Percentiles rank a stretch among this genome's conserved stretches.
These are phyloP conservation scores for Tragelaphus eurycerus DNA, from an alignment of 2,797 vertebrate genomes.

Conservation along the genomic window DNA sequence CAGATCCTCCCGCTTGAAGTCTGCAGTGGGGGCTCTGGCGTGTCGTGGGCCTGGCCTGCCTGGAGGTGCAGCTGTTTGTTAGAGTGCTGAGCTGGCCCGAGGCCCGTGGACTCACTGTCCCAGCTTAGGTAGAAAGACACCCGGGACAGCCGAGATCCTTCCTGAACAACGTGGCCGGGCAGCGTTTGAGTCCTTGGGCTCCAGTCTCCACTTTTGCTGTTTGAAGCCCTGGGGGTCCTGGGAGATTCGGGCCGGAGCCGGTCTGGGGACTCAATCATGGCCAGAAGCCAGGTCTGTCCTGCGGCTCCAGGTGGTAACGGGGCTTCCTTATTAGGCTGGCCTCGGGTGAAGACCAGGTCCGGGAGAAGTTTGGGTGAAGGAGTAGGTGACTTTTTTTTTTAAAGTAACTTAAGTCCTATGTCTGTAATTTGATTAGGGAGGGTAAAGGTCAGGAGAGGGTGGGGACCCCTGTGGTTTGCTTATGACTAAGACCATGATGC, in stretches of 20 bases:
- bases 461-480: background rate
- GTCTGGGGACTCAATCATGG: background rate
- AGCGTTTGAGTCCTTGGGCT: background rate
- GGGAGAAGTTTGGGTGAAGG: background rate
- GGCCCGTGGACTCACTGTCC: fast-evolving
- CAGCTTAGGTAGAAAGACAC: background rate
- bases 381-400: background rate
- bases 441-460: background rate
- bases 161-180: background rate
- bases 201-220: background rate
- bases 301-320: fast-evolving
- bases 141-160: background rate
- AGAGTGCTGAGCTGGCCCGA: background rate
- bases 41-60: fast-evolving
- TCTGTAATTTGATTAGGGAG: background rate
- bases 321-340: background rate
- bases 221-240: background rate
- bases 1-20: background rate
- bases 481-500: background rate
- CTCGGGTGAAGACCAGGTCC: background rate
- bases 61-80: fast-evolving
- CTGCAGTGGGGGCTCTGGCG: fast-evolving
- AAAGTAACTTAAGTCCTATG: background rate
- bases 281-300: background rate
- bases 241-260: background rate